Evolutionary conservation across 2,888 invertebrate genomes (phyloP), one percentile per base, ranked within the genome.

Genomic region (Calameuta idolon): DNA sequence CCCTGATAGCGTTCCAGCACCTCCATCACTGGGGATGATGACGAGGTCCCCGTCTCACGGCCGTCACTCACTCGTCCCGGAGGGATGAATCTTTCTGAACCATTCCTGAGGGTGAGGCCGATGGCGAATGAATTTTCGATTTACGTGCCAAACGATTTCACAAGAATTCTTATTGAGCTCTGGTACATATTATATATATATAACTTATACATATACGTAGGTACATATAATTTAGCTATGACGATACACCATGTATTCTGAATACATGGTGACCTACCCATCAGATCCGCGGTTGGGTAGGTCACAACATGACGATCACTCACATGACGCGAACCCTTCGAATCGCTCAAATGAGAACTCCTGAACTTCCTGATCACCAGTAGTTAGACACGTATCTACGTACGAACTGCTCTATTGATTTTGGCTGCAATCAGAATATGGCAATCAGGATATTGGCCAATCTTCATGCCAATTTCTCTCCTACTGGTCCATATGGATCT

Each of bases 391-490:
- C 55, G 55, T 55, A 55, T 15, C 55, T 55, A 55, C 23, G 9
- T 55, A 23, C 55, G 55, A 55, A 55, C 55, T 9, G 55, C 55
- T 78, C 77, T 81, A 85, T 85, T 80, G 85, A 85, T 85, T 85
- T 82, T 83, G 80, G 75, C 82, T 77, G 33, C 80, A 81, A 84
- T 83, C 79, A 76, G 71, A 79, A 77, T 76, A 76, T 76, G 78
- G 74, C 77, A 76, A 75, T 78, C 79, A 73, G 75, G 73, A 79
- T 75, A 73, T 71, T 71, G 75, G 55, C 55, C 55, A 23, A 55
- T 55, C 55, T 9, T 55, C 55, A 23, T 55, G 55, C 55, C 55
- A 55, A 55, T 55, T 55, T 55, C 55, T 55, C 55, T 23, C 2
- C 9, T 23, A 23, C 9, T 2, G 2, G 9, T 23, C 55, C 55